Evolutionary conservation across 2,113 vertebrate species (phyloP), one percentile per base, ranked within the genome.

Genomic region (Rhinichthys klamathensis): DNA sequence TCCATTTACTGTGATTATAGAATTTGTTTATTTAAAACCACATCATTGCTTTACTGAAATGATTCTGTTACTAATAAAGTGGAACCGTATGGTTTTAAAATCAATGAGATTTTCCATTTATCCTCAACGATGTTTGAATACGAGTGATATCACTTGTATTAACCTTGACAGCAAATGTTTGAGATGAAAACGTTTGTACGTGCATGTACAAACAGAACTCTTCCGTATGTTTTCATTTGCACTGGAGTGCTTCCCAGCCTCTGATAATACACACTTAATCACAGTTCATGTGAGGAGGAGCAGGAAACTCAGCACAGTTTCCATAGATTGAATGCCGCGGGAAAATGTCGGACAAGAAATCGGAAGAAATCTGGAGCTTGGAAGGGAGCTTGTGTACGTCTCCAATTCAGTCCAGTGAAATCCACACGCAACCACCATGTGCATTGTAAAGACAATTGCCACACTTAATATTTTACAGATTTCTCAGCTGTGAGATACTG

Each of bases 11-110:
- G n/a, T n/a, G n/a, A n/a, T n/a, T n/a, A n/a, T n/a, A n/a, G 9
- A 16, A 65, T 65, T 15, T 32, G 61, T 16, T 65, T 27, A n/a
- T 74, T 74, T n/a, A n/a, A 72, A 72, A 8, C 69, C 69, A 72
- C 18, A 11, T 41, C 4, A 18, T 41, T 16, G 21, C 2, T 58
- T n/a, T n/a, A n/a, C n/a, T n/a, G n/a, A n/a, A n/a, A n/a, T n/a
- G n/a, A n/a, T n/a, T n/a, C n/a, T n/a, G n/a, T 78, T 8, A 56
- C 49, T 32, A 46, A 70, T 12, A 78, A 35, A 78, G 54, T 56
- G 46, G 3, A 77, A 77, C 75, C 75, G 32, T 77, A 23, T 73
- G 49, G 75, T 10, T 77, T 77, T 35, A n/a, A 18, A 58, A 77
- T 32, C 16, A 58, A 23, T n/a, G 3, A 32, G 38, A 46, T 12